A percentile compares a stretch with the other conserved stretches of the same genome.
Conservation (phyloP, 2,888 invertebrate genomes). For the Chrysomela aeneicollis region DNA sequence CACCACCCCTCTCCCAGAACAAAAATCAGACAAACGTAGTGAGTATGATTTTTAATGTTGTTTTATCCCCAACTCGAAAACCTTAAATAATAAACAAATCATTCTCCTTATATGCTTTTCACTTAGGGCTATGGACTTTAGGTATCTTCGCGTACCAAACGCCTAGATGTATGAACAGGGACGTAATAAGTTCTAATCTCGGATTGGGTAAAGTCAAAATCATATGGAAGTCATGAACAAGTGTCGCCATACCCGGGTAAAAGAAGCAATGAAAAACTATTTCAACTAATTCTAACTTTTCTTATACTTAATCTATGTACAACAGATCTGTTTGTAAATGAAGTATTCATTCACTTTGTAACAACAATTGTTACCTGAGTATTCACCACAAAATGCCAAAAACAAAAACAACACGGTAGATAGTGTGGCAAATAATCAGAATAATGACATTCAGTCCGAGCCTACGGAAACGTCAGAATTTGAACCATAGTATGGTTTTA, state of each 20-base stretch:
- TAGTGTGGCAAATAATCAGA: too few relatives aligned
- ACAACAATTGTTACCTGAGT: neutral
- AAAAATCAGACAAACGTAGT: conserved; percentile 13
- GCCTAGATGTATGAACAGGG: conserved; percentile 6
- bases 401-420: too few relatives aligned
- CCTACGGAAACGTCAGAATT: neutral
- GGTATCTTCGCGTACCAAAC: conserved; percentile 18
- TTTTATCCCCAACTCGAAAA: neutral
- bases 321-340: neutral
- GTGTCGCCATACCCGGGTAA: neutral
- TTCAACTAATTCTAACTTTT: neutral
- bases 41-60: neutral
- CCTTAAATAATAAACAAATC: neutral
- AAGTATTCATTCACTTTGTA: neutral
- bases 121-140: neutral
- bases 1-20: conserved; percentile 18
- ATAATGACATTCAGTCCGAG: neutral
- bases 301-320: neutral
- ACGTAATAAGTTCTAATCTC: neutral
- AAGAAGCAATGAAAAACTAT: neutral
- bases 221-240: conserved; percentile 2
- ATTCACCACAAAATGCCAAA: neutral
- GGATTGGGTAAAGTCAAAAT: neutral
- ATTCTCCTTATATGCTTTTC: neutral
- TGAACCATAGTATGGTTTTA: neutral